phyloP scores from a whole-genome alignment of 2,888 invertebrate genomes.

The Lymantria monacha region DNA sequence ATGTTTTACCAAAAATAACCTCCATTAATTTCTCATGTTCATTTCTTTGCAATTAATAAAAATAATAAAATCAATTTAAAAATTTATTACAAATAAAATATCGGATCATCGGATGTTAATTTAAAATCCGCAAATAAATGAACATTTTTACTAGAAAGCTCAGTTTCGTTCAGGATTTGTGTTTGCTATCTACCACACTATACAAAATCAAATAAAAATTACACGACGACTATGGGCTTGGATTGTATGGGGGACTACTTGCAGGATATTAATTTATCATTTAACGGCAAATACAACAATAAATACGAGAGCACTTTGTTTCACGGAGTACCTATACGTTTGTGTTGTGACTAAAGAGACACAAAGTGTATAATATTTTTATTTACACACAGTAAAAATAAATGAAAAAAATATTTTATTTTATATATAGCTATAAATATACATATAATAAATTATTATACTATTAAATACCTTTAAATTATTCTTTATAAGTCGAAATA shows the following conservation, averaged over 20 bases:
- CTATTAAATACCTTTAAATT: conserved; percentile 6
- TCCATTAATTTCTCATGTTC: conserved; percentile 67
- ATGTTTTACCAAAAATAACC: conserved; percentile 45
- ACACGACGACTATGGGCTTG: conserved; percentile 33
- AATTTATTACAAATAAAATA: neutral
- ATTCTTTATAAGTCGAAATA: no score
- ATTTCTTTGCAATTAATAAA: conserved; percentile 57
- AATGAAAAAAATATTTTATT: neutral
- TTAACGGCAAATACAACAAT: conserved; percentile 32
- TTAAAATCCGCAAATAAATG: conserved; percentile 62
- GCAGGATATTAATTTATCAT: conserved; percentile 42
- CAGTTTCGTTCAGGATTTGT: conserved; percentile 76
- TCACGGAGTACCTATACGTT: conserved; percentile 31
- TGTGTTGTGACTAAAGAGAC: conserved; percentile 25
- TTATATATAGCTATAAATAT: neutral
- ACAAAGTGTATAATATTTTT: conserved; percentile 23
- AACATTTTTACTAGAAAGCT: conserved; percentile 67
- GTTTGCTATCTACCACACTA: conserved; percentile 63
- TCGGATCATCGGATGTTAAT: conserved; percentile 3
- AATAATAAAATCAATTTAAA: neutral
- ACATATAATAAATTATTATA: neutral
- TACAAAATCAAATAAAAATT: conserved; percentile 33
- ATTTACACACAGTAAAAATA: conserved; percentile 39
- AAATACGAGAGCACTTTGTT: conserved; percentile 26
- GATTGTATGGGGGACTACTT: conserved; percentile 30